Evolutionary conservation across 2,888 invertebrate genomes (phyloP).

Genomic region (Boloria euphrosyne): DNA sequence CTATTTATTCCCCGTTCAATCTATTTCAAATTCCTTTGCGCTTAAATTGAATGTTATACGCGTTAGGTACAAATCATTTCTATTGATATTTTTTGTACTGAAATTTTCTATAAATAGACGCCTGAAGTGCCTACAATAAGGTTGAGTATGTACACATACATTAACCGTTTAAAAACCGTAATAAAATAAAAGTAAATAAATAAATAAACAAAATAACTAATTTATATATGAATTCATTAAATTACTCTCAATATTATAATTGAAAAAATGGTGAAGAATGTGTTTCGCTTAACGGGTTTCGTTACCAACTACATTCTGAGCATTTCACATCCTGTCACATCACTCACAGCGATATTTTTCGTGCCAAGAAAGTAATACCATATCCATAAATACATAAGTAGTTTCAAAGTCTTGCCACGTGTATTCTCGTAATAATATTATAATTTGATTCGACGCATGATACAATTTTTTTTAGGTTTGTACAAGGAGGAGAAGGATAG

Average conservation of each 20-base stretch:
- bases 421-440: slow-evolving; percentile 6
- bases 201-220: no score
- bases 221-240: background rate
- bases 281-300: background rate
- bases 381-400: slow-evolving; percentile 26
- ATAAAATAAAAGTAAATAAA: no score
- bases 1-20: slow-evolving; percentile 30
- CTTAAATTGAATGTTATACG: slow-evolving; percentile 16
- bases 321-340: slow-evolving; percentile 15
- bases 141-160: no score
- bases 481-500: background rate
- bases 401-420: slow-evolving; percentile 19
- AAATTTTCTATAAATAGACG: no score
- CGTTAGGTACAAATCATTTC: slow-evolving; percentile 13
- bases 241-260: background rate
- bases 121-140: no score
- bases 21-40: slow-evolving; percentile 20
- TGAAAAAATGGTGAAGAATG: background rate
- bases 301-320: slow-evolving; percentile 4
- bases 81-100: background rate
- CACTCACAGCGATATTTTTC: slow-evolving; percentile 19
- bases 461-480: background rate
- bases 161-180: no score
- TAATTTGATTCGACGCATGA: slow-evolving; percentile 3
- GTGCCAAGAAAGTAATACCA: slow-evolving; percentile 26